Evolutionary conservation across 35 echinoderm and acorn worm species (phyloP).

Genomic region (Acanthaster planci): DNA sequence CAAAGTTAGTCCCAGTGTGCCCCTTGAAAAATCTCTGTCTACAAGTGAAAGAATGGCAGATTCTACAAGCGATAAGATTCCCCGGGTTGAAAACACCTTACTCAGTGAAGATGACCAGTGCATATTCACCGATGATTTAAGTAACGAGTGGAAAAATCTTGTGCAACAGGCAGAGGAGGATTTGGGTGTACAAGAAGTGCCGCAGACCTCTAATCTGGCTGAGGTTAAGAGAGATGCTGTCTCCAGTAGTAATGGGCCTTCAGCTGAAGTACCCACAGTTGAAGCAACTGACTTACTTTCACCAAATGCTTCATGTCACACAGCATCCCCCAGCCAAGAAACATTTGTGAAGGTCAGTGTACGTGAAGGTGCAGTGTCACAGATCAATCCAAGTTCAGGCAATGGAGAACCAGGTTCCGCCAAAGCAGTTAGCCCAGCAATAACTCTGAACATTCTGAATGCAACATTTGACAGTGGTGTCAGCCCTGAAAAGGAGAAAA

Average conservation of each 20-base stretch:
- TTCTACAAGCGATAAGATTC: background rate
- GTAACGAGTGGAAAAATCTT: conserved; percentile 8
- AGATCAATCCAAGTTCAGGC: background rate
- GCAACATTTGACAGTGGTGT: background rate
- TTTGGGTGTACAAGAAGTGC: background rate
- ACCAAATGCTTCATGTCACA: background rate
- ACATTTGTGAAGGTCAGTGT: background rate
- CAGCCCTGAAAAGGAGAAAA: conserved; percentile 7
- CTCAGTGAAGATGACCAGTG: background rate
- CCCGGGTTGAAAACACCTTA: background rate
- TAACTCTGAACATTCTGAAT: conserved; percentile 17
- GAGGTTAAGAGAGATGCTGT: background rate
- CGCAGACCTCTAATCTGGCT: background rate
- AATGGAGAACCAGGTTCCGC: background rate
- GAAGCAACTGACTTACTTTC: conserved; percentile 1
- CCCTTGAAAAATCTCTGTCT: background rate
- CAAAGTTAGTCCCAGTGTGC: background rate
- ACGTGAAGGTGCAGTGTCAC: background rate
- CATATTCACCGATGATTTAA: background rate
- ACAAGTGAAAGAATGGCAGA: background rate
- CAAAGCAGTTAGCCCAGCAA: conserved; percentile 3
- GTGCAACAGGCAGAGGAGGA: conserved; percentile 53
- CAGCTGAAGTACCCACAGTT: background rate
- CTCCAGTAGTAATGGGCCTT: background rate
- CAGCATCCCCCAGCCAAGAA: background rate